These are phyloP conservation scores for Sminthurinus aureus DNA, from an alignment of 2,888 invertebrate species.

Conservation along the genomic window DNA sequence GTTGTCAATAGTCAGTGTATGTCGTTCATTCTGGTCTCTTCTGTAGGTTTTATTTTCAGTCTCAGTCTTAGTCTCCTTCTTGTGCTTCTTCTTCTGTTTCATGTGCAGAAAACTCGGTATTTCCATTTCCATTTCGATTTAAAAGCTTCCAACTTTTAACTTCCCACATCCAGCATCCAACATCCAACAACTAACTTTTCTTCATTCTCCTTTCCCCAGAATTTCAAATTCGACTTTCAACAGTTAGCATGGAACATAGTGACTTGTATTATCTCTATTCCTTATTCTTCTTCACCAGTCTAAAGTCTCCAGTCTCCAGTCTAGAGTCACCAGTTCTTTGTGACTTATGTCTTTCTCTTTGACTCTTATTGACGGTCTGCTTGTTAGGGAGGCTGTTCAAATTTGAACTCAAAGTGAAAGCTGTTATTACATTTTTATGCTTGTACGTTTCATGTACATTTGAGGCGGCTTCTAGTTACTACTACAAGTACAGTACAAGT, in stretches of 20 bases:
- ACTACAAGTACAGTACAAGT: too few species aligned
- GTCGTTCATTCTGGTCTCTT: neutral
- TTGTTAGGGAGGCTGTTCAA: neutral
- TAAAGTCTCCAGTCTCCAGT: too few species aligned
- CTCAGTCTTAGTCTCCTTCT: neutral
- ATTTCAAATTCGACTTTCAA: too few species aligned
- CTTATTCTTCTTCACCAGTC: neutral
- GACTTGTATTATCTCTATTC: neutral
- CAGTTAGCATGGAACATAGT: too few species aligned
- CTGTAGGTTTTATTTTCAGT: neutral
- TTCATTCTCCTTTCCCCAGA: neutral
- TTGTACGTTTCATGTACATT: neutral
- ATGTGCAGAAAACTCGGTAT: neutral
- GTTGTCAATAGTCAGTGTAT: neutral
- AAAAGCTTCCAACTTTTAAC: neutral
- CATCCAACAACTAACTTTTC: too few species aligned
- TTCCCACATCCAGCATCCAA: too few species aligned
- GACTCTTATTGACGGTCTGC: neutral
- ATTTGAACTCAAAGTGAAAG: neutral
- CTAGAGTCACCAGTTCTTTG: too few species aligned
- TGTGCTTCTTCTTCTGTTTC: neutral
- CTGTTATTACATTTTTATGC: neutral
- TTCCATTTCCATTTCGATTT: neutral
- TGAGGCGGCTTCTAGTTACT: too few species aligned
- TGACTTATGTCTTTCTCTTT: neutral